Base-by-base conservation (phyloP, 2,113 vertebrate species). In the Gasterosteus aculeatus region DNA sequence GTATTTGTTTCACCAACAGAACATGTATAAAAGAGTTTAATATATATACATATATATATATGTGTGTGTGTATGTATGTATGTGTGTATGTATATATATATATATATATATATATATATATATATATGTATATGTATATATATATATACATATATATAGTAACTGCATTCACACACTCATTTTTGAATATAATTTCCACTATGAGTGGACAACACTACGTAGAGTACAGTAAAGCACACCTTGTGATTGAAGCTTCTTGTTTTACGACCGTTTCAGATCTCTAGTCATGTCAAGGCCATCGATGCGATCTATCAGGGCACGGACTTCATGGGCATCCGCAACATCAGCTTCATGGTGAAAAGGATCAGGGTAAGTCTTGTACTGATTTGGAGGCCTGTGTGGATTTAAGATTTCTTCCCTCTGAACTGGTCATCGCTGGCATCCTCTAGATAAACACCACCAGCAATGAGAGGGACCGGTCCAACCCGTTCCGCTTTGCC, bases 271-370 rank as follows among this genome's bases (percentile, higher is more conserved):
- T 42, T 44, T 75, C 88, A 99, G 98, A 99, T 99, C 88, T 99
- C 98, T 88, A 99, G 97, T 90, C 98, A 99, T 0, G 97, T 99
- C 57, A 99, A 98, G 91, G 98, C 98, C 0, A 99, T 99, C 51
- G 97, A 99, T 83, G 97, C 97, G 16, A 99, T 99, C 92, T 99
- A 99, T 85, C 98, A 99, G 93, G 97, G 96, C 62, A 99, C 98
- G 35, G 97, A 99, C 93, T 99, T 99, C 90, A 94, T 95, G 73
- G 98, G 97, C 76, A 99, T 99, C 70, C 95, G 97, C 66, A 99
- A 99, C 91, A 99, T 99, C 93, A 99, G 97, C 91, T 99, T 99
- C 93, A 99, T 99, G 98, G 98, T 99, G 92, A 99, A 99, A 91
- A 93, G 98, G 78, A 99, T 99, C 85, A 92, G 97, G 91, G 98